Percentiles rank a stretch among this genome's conserved stretches.
phyloP scores from a whole-genome alignment of 1,140 invertebrate genomes.

The Pinna nobilis region DNA sequence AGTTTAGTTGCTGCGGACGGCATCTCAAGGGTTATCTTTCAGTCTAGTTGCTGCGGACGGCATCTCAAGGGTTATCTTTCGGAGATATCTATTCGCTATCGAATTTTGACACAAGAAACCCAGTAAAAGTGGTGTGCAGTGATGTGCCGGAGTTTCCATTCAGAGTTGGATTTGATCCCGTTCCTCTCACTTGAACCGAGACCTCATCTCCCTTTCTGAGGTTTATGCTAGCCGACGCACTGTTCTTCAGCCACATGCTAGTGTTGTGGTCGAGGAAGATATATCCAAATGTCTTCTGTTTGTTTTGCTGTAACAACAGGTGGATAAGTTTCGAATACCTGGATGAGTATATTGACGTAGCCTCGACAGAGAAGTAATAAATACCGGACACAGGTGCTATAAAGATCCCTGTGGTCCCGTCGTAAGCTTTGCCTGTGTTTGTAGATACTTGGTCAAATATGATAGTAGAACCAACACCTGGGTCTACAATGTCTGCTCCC shows the following conservation, averaged over 20 bases:
- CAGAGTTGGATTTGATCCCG: not conserved
- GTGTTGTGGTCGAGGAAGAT: not conserved
- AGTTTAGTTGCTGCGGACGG: not conserved
- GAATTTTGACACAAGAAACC: conserved; percentile 1
- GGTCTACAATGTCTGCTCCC: not conserved
- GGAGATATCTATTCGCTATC: too few species aligned
- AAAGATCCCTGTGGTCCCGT: conserved; percentile 16
- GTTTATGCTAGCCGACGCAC: not conserved
- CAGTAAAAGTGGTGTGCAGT: not conserved
- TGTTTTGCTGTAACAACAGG: not conserved
- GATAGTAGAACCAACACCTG: not conserved
- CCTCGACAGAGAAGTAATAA: not conserved
- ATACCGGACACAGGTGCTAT: conserved; percentile 4
- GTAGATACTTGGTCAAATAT: not conserved
- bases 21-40: not conserved
- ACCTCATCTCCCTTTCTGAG: not conserved
- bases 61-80: too few species aligned
- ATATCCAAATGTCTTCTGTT: not conserved
- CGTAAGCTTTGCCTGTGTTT: conserved; percentile 13
- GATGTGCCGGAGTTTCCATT: not conserved
- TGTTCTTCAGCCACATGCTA: not conserved
- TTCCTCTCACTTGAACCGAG: not conserved
- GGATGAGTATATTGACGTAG: not conserved
- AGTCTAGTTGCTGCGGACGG: too few species aligned
- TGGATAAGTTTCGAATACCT: not conserved